Conservation (phyloP, 2,797 vertebrate genomes). For the Mastacembelus armatus region DNA sequence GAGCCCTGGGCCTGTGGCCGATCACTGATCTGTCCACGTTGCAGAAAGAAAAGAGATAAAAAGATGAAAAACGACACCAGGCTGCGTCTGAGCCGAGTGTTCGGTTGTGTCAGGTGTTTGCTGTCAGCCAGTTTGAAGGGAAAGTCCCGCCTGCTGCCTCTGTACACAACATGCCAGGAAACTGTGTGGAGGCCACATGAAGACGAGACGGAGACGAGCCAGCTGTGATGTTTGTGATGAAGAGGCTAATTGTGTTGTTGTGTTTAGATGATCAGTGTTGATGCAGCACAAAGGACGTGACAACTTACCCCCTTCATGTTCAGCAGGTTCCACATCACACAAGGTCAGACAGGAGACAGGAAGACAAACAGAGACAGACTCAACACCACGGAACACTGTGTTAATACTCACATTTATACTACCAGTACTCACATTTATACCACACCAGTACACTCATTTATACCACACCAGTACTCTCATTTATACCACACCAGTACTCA, state of each 20-base stretch:
- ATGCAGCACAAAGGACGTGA: slow-evolving; percentile 16
- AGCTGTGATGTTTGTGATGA: slow-evolving; percentile 8
- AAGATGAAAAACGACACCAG: too few relatives aligned
- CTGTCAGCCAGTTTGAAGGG: slow-evolving; percentile 50
- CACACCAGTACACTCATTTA: too few relatives aligned
- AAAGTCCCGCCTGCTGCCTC: slow-evolving; percentile 1
- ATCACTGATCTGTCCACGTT: too few relatives aligned
- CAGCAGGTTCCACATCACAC: slow-evolving; percentile 24
- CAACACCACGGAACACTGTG: background rate
- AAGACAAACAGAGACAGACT: slow-evolving; percentile 12
- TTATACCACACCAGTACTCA: too few relatives aligned
- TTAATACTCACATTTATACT: too few relatives aligned
- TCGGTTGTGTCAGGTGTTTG: too few relatives aligned
- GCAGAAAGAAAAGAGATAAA: slow-evolving; percentile 22
- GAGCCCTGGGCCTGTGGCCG: too few relatives aligned
- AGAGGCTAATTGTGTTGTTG: slow-evolving; percentile 37
- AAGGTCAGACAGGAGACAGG: background rate
- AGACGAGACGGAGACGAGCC: slow-evolving; percentile 7
- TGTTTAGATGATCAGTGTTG: slow-evolving; percentile 29
- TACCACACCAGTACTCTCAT: too few relatives aligned
- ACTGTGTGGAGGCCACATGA: slow-evolving; percentile 10
- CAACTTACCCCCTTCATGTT: slow-evolving; percentile 69
- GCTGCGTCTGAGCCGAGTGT: slow-evolving; percentile 11
- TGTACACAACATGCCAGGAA: slow-evolving; percentile 44
- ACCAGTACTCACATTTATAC: too few relatives aligned